Evolutionary conservation across 1,140 invertebrate genomes (phyloP).

Genomic region (Drosophila ananassae): DNA sequence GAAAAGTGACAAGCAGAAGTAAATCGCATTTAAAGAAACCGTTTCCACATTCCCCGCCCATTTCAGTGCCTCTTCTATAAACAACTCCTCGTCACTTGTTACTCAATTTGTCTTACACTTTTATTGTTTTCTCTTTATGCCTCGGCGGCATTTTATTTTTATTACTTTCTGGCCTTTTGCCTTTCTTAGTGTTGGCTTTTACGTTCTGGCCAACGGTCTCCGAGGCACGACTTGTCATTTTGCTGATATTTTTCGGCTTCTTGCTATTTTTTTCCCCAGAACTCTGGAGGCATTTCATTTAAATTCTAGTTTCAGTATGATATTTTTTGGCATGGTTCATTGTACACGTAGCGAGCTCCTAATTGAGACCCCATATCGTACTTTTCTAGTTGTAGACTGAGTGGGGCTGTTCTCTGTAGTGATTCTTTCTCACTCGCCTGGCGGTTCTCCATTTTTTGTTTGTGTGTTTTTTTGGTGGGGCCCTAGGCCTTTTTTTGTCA

Average conservation of each 20-base stretch:
- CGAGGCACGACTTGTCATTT: slow-evolving; percentile 56
- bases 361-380: slow-evolving; percentile 46
- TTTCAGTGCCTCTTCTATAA: slow-evolving; percentile 4
- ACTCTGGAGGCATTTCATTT: slow-evolving; percentile 62
- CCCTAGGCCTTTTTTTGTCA: slow-evolving; percentile 59
- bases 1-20: slow-evolving; percentile 28
- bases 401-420: slow-evolving; percentile 17
- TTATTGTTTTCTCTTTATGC: slow-evolving; percentile 64
- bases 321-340: slow-evolving; percentile 76
- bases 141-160: slow-evolving; percentile 38
- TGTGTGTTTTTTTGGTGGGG: slow-evolving; percentile 45
- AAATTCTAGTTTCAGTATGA: slow-evolving; percentile 66
- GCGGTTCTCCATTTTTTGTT: slow-evolving; percentile 22
- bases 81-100: slow-evolving; percentile 68
- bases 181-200: slow-evolving; percentile 43
- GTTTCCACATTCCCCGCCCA: neutral
- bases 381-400: slow-evolving; percentile 35
- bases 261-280: slow-evolving; percentile 58
- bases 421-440: slow-evolving; percentile 23
- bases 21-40: slow-evolving; percentile 17
- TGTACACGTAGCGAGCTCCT: slow-evolving; percentile 63
- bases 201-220: slow-evolving; percentile 45
- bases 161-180: slow-evolving; percentile 21
- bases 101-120: slow-evolving; percentile 73
- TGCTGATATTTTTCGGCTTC: slow-evolving; percentile 7